A percentile compares a stretch with the other conserved stretches of the same genome.
Conservation (phyloP, 2,888 invertebrate genomes). For the Nemoura dubitans region DNA sequence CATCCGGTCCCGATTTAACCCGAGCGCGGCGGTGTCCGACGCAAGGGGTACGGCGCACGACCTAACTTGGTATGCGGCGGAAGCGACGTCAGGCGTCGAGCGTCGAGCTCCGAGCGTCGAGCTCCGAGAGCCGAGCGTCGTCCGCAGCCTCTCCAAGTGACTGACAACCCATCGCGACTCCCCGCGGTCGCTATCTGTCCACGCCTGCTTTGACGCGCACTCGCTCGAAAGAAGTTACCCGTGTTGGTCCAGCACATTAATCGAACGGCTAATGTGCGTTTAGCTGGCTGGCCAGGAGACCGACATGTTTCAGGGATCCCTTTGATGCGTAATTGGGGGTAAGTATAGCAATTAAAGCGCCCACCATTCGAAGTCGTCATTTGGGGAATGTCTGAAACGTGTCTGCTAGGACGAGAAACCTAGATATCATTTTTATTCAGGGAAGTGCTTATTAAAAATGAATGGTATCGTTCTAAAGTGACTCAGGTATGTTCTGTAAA, state of each 20-base stretch:
- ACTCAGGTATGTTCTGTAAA: constrained; percentile 45
- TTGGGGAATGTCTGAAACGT: background rate
- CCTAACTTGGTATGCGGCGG: constrained; percentile 20
- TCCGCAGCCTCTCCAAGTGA: background rate
- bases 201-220: background rate
- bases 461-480: constrained; percentile 21
- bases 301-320: background rate
- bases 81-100: background rate
- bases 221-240: background rate
- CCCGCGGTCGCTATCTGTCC: background rate
- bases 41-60: background rate
- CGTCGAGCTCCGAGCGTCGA: too few species aligned
- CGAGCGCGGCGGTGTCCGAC: background rate
- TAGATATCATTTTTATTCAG: background rate
- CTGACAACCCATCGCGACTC: background rate
- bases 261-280: background rate
- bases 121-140: too few species aligned
- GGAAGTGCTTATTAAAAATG: background rate
- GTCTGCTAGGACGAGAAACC: background rate
- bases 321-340: background rate
- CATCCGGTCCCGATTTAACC: constrained; percentile 41
- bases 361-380: background rate
- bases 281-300: background rate
- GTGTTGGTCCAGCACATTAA: background rate
- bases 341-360: background rate